Base-by-base conservation (phyloP, 2,797 vertebrate genomes). In the Malurus leucopterus region DNA sequence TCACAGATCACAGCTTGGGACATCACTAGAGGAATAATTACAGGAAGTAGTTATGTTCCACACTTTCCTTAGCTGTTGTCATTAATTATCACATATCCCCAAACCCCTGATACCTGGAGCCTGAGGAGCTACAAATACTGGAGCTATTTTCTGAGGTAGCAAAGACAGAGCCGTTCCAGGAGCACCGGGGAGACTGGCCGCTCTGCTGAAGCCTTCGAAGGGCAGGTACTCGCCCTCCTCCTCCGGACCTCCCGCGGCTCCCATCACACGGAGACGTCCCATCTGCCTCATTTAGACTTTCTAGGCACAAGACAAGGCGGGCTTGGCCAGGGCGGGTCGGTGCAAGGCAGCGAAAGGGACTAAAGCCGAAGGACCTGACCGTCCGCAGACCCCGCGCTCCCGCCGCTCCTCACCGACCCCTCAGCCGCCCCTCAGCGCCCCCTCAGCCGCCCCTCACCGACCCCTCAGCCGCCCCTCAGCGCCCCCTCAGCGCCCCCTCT, bases 301-400 rank as follows among this genome's bases (percentile, higher is more conserved):
- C 13, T 2, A 3, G 27, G 24, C n/a, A 11, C 64, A 2, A 2
- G 22, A 6, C 7, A 6, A 9, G 11, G 65, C 11, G 38, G 14
- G 8, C 10, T 67, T 2, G 11, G 22, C 10, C 81, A 1, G 11
- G 24, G 15, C 0, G 29, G 20, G 6, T 2, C 1, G n/a, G 27
- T 10, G 30, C 21, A 10, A 4, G 1, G 2, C 34, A 8, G 43
- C 3, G 20, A 10, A 6, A 34, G 3, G 14, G 6, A 10, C 47
- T 5, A 2, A 58, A 16, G 5, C 8, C 12, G 10, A 30, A 5
- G 1, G 8, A 2, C 2, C 3, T 0, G 6, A 4, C 44, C 51
- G 1, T 0, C 3, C 0, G 22, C 36, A 13, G 19, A 1, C 2
- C 1, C 26, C 2, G 15, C 9, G 18, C 19, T 4, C 46, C 7